Percentiles rank a stretch among this genome's conserved stretches.
Conservation (phyloP, 2,888 invertebrate species). For the Lochmaea capreae region DNA sequence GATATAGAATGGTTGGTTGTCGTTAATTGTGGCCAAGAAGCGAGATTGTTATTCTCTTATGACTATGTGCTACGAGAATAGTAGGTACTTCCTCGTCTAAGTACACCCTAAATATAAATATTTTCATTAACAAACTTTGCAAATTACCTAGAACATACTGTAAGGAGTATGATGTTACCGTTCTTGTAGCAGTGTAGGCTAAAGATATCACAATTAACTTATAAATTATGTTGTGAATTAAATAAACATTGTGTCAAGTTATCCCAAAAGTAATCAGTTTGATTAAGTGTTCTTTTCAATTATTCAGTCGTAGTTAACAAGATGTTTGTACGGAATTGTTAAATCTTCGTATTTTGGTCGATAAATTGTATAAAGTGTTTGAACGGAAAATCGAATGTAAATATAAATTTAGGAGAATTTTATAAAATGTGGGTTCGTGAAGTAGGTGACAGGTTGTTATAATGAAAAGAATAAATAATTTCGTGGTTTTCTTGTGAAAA, state of each 20-base stretch:
- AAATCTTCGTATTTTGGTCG: background rate
- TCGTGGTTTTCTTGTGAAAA: too few species aligned
- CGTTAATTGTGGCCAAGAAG: too few species aligned
- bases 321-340: background rate
- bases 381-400: background rate
- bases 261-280: conserved; percentile 2
- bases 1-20: too few species aligned
- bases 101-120: background rate
- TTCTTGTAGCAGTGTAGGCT: background rate
- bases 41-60: too few species aligned
- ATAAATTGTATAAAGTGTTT: background rate
- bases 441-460: too few species aligned
- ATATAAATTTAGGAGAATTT: too few species aligned
- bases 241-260: background rate
- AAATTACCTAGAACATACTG: background rate
- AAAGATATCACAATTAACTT: background rate
- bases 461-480: too few species aligned
- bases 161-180: background rate
- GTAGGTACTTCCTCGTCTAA: too few species aligned
- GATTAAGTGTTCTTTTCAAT: background rate
- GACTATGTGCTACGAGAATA: too few species aligned
- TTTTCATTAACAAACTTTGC: background rate
- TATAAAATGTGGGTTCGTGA: too few species aligned
- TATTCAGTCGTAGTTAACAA: background rate
- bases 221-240: background rate